These are phyloP conservation scores for Solea solea DNA, from an alignment of 2,113 vertebrate genomes.

Conservation along the genomic window DNA sequence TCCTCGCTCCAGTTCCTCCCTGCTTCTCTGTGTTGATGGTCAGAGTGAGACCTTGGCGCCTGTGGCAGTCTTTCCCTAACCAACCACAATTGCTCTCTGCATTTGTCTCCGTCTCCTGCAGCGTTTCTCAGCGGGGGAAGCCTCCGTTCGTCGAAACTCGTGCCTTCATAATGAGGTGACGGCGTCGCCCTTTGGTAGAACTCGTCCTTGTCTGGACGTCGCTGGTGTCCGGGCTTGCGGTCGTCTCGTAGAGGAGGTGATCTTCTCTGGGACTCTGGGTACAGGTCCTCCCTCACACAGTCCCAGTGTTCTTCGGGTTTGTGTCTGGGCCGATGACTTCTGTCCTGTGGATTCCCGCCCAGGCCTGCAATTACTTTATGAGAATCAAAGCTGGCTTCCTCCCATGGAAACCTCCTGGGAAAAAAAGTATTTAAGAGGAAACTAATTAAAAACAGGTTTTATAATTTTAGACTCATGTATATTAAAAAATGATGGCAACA, in stretches of 20 bases:
- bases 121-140: conserved; percentile 11
- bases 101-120: conserved; percentile 4
- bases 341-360: conserved; percentile 20
- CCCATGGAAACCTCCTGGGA: conserved; percentile 66
- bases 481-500: background rate
- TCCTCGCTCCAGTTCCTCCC: conserved; percentile 60
- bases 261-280: conserved; percentile 53
- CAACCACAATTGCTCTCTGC: conserved; percentile 40
- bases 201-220: conserved; percentile 36
- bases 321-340: conserved; percentile 31
- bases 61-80: conserved; percentile 49
- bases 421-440: background rate
- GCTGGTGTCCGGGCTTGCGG: conserved; percentile 21
- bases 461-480: background rate
- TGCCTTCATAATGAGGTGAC: background rate
- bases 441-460: no score
- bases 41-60: conserved; percentile 1
- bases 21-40: conserved; percentile 33
- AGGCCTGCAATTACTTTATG: conserved; percentile 51
- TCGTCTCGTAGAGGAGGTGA: conserved; percentile 24
- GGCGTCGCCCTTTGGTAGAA: conserved; percentile 5
- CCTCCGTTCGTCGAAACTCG: conserved; percentile 26
- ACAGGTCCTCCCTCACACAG: conserved; percentile 46
- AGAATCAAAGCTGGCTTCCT: conserved; percentile 58
- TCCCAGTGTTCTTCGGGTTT: conserved; percentile 49